A percentile compares a stretch with the other conserved stretches of the same genome.
Conservation (phyloP, 2,888 invertebrate species). For the Argyra leucocephala region DNA sequence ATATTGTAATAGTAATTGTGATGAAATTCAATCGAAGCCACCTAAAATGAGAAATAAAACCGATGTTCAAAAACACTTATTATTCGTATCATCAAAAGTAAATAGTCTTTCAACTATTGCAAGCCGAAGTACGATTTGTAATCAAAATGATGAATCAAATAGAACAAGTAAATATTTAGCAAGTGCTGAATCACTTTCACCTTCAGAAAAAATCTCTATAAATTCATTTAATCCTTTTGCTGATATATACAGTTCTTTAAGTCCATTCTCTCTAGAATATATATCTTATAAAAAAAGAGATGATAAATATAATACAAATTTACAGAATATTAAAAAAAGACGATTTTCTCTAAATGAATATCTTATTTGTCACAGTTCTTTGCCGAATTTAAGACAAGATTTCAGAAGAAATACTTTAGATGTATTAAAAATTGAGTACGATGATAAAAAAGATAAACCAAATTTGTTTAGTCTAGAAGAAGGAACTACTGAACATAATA, state of each 20-base stretch:
- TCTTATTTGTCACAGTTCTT: conserved; percentile 32
- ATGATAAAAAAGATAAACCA: conserved; percentile 21
- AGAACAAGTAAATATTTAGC: conserved; percentile 35
- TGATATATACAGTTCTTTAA: conserved; percentile 22
- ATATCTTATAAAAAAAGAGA: conserved; percentile 22
- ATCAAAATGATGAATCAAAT: conserved; percentile 27
- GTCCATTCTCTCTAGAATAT: conserved; percentile 16
- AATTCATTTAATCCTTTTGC: conserved; percentile 18
- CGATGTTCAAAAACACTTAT: conserved; percentile 37
- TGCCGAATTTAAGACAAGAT: conserved; percentile 22
- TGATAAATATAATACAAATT: background rate
- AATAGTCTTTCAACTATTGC: conserved; percentile 20
- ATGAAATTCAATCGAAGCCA: too few relatives aligned
- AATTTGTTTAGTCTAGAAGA: conserved; percentile 30
- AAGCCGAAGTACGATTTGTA: conserved; percentile 25
- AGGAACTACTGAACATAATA: conserved; percentile 30
- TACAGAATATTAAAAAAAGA: conserved; percentile 31
- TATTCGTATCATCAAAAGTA: conserved; percentile 37
- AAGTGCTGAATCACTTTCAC: conserved; percentile 40
- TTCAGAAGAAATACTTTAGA: background rate
- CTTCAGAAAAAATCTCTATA: conserved; percentile 35
- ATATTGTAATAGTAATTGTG: conserved; percentile 23
- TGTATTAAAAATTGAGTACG: background rate
- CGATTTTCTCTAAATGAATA: conserved; percentile 41
- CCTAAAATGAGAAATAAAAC: conserved; percentile 27